These are phyloP conservation scores for Chlorops oryzae DNA, from an alignment of 1,140 invertebrate genomes.

Conservation along the genomic window DNA sequence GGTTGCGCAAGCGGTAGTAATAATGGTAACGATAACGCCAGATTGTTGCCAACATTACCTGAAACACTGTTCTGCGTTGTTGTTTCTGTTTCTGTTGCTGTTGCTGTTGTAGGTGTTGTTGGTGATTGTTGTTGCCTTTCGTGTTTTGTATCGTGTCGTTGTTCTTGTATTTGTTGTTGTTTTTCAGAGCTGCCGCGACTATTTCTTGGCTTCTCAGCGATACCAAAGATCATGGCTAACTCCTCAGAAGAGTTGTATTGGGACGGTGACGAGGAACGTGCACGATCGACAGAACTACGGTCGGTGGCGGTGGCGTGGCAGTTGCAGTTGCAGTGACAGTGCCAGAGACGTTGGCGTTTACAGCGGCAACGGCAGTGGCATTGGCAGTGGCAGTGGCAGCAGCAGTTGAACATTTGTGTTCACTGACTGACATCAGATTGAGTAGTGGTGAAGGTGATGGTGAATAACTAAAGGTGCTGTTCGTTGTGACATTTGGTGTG, in stretches of 20 bases:
- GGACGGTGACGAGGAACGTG: conserved; percentile 42
- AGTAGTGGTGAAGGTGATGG: conserved; percentile 32
- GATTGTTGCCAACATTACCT: conserved; percentile 9
- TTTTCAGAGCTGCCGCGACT: neutral
- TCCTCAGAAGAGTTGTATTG: conserved; percentile 59
- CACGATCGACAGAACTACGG: conserved; percentile 7
- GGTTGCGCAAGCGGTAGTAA: conserved; percentile 1
- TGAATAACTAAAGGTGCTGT: conserved; percentile 22
- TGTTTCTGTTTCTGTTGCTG: conserved; percentile 4
- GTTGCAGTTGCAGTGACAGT: neutral
- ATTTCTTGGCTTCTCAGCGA: conserved; percentile 27
- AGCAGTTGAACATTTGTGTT: too few relatives aligned
- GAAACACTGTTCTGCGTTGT: conserved; percentile 8
- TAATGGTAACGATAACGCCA: neutral
- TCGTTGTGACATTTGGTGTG: conserved; percentile 27
- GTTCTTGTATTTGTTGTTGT: conserved; percentile 2
- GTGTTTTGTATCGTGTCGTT: neutral
- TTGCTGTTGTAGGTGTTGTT: neutral
- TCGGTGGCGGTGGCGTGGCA: conserved; percentile 8
- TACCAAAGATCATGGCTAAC: conserved; percentile 55
- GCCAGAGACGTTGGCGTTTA: neutral
- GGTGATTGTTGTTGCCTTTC: neutral
- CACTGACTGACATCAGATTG: conserved; percentile 31
- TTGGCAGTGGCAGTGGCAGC: neutral
- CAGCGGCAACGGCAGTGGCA: neutral